Percentiles rank a stretch among this genome's conserved stretches.
phyloP scores from a whole-genome alignment of 2,797 vertebrate genomes.

The Tokudaia tokunoshimensis region DNA sequence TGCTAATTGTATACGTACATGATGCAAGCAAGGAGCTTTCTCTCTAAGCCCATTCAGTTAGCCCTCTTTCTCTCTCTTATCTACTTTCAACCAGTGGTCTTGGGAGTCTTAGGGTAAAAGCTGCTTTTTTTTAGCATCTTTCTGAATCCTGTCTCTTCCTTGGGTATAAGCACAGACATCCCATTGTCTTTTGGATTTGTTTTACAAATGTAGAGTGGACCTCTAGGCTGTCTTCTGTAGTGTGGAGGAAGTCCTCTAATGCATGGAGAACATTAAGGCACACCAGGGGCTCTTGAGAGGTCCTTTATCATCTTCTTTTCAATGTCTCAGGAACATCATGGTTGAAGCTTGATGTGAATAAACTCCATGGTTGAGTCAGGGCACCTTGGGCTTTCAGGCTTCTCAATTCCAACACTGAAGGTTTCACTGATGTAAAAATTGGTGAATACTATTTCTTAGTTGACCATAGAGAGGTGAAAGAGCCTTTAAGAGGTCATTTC shows the following conservation, averaged over 20 bases:
- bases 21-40: background rate
- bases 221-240: background rate
- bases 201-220: background rate
- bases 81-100: accelerated
- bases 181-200: background rate
- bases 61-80: background rate
- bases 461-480: background rate
- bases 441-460: background rate
- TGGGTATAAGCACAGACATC: background rate
- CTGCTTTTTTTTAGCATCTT: background rate
- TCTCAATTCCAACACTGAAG: too few species aligned
- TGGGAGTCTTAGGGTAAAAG: background rate
- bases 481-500: background rate
- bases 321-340: accelerated
- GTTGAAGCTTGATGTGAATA: background rate
- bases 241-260: background rate
- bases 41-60: background rate
- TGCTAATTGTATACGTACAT: background rate
- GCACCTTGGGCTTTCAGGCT: background rate
- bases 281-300: background rate
- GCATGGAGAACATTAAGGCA: background rate
- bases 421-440: background rate
- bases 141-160: background rate
- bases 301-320: background rate
- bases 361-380: background rate